Conservation (phyloP, 2,797 vertebrate genomes). For the Halcyon smyrnensis region DNA sequence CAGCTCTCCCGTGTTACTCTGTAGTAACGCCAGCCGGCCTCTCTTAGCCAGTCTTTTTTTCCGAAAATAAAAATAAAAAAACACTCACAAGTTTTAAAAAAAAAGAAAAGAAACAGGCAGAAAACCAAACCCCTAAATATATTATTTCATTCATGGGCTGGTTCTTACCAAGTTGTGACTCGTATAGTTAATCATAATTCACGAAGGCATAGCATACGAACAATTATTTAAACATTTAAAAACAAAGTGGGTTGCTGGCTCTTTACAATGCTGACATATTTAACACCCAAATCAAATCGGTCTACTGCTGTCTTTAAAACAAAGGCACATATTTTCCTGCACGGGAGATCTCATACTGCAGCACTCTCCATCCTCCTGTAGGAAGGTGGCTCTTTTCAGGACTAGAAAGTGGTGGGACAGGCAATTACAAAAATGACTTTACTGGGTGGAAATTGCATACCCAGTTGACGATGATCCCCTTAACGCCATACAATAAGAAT, state of each 20-base stretch:
- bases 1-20: conserved; percentile 29
- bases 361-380: not conserved
- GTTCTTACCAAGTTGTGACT: conserved; percentile 21
- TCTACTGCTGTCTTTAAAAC: conserved; percentile 47
- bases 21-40: conserved; percentile 46
- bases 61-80: not conserved
- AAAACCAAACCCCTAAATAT: not conserved
- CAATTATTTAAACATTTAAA: conserved; percentile 44
- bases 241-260: conserved; percentile 33
- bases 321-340: conserved; percentile 17
- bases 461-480: not conserved
- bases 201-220: not conserved
- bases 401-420: not conserved
- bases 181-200: conserved; percentile 31
- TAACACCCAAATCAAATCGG: conserved; percentile 52
- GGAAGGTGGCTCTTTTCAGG: not conserved
- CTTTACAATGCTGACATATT: conserved; percentile 41
- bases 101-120: not conserved
- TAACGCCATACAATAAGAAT: fast-evolving
- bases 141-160: not conserved
- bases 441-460: not conserved
- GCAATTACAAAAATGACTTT: not conserved
- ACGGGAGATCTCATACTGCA: not conserved
- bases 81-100: not conserved
- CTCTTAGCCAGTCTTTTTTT: not conserved